Evolutionary conservation across 2,797 vertebrate species (phyloP).

Genomic region (Nothura maculosa): DNA sequence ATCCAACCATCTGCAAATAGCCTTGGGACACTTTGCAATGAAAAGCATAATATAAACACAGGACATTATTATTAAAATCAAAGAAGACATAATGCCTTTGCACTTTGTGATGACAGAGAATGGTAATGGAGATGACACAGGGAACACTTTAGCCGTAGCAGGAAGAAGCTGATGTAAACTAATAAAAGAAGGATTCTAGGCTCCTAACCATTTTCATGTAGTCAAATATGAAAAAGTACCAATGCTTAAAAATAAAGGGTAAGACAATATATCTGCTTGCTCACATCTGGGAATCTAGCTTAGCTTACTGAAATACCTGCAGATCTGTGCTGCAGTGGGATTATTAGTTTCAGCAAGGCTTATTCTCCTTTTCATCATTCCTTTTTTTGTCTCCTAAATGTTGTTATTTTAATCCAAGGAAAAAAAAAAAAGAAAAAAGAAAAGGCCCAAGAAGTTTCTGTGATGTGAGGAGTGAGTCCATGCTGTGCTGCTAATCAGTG

Average conservation of each 20-base stretch:
- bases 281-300: not conserved
- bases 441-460: not conserved
- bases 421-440: not conserved
- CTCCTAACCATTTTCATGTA: conserved; percentile 23
- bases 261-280: not conserved
- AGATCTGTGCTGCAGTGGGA: not conserved
- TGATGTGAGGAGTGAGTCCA: not conserved
- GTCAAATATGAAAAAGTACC: not conserved
- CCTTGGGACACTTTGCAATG: conserved; percentile 65
- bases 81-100: conserved; percentile 57
- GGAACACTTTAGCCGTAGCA: conserved; percentile 34
- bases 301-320: not conserved
- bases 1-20: conserved; percentile 63
- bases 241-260: not conserved
- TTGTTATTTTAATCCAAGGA: not conserved
- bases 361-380: not conserved
- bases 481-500: not conserved
- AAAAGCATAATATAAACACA: conserved; percentile 56
- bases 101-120: conserved; percentile 49
- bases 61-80: conserved; percentile 60
- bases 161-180: conserved; percentile 53
- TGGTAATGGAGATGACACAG: not conserved
- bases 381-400: not conserved
- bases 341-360: not conserved
- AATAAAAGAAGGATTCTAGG: conserved; percentile 66